Evolutionary conservation across 2,797 vertebrate species (phyloP), one percentile per base, ranked within the genome.

Genomic region (Crocodylus rhombifer): DNA sequence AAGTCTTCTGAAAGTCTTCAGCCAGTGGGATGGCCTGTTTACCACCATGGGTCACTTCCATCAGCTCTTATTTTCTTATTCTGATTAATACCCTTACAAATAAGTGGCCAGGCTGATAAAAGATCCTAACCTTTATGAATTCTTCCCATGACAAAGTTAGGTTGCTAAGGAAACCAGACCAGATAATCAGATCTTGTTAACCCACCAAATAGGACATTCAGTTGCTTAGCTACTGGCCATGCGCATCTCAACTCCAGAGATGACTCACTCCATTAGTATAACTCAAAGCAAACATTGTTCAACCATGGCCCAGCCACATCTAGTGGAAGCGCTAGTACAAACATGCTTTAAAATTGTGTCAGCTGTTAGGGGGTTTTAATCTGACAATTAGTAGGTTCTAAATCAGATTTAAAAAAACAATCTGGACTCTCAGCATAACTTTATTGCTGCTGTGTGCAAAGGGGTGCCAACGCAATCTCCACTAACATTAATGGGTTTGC

Each of bases 201-300:
- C 57, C 7, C 93, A 63, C 84, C 3, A 21, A 12, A 62, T 15
- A 15, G 23, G 36, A 77, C 87, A n/a, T 20, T 77, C 63, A 42
- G 96, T 96, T 97, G 95, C 97, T 95, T 86, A 92, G 97, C 95
- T 97, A 96, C 96, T 89, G 88, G 80, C 80, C 92, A 17, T 77
- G 81, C 78, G 28, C 86, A 14, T 82, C 82, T 93, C 81, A 0
- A 62, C 55, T 55, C 8, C 33, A 73, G 11, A 26, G 90, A 64
- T 96, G 95, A 96, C 88, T 97, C 96, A 97, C 64, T 63, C 79
- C 90, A 95, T 87, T 95, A 76, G 82, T 1, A 63, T 4, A 84
- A 78, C 91, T 75, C 91, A 60, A 77, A 91, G 95, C 95, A 96
- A 97, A 97, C 88, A 91, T 17, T 13, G 82, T 63, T 76, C 92